phyloP scores from a whole-genome alignment of 1,140 invertebrate genomes.

The Galleria mellonella region DNA sequence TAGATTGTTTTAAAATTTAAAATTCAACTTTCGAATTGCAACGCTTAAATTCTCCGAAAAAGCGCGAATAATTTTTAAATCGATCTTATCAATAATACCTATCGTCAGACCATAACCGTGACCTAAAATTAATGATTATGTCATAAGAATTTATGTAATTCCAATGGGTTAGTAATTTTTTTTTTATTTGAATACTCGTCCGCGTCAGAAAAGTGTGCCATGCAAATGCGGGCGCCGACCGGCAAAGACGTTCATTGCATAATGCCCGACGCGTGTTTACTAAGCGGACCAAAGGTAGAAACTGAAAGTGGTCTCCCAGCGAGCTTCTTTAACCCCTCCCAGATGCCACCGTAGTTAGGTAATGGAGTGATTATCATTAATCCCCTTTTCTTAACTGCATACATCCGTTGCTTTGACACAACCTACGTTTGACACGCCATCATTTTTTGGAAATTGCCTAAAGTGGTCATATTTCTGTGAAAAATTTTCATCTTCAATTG shows the following conservation, averaged over 20 bases:
- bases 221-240: conserved; percentile 43
- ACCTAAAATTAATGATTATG: neutral
- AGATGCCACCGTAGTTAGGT: conserved; percentile 42
- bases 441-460: no score
- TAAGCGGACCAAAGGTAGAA: conserved; percentile 37
- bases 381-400: conserved; percentile 44
- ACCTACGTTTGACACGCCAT: no score
- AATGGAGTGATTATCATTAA: conserved; percentile 51
- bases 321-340: conserved; percentile 28
- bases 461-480: no score
- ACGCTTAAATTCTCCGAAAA: neutral
- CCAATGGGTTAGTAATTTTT: conserved; percentile 10
- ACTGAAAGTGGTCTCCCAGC: conserved; percentile 58
- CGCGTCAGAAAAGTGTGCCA: conserved; percentile 49
- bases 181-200: conserved; percentile 1
- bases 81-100: conserved; percentile 1
- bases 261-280: conserved; percentile 37
- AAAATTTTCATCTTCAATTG: no score
- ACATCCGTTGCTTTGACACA: conserved; percentile 29
- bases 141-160: conserved; percentile 1
- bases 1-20: no score
- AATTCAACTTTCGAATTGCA: no score
- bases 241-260: conserved; percentile 33
- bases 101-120: neutral
- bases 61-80: conserved; percentile 2